Evolutionary conservation across 2,797 vertebrate genomes (phyloP).

Genomic region (Lithobates pipiens): DNA sequence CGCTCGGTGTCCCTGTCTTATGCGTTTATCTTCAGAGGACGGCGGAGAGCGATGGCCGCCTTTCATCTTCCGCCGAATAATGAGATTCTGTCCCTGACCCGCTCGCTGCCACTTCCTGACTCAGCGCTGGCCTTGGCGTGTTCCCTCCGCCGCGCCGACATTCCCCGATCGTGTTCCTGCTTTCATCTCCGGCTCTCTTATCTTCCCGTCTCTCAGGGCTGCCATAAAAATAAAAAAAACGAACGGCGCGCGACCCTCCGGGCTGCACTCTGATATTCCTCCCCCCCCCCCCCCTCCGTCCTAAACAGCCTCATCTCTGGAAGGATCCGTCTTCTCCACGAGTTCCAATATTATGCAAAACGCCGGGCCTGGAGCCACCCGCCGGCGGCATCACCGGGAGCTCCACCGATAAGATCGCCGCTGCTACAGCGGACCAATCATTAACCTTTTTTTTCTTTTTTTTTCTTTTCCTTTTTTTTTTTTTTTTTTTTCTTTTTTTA

Average conservation of each 20-base stretch:
- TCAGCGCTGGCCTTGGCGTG: constrained; percentile 2
- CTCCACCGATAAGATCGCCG: no score
- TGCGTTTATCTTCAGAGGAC: neutral
- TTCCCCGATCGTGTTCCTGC: neutral
- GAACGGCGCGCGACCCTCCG: neutral
- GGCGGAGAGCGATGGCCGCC: neutral
- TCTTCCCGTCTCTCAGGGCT: neutral
- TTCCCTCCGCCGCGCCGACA: neutral
- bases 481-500: no score
- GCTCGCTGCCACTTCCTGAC: neutral
- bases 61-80: constrained; percentile 11
- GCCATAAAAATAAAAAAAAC: neutral
- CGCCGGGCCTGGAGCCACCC: no score
- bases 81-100: constrained; percentile 11
- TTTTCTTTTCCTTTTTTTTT: no score
- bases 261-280: neutral
- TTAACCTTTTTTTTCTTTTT: no score
- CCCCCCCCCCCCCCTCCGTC: no score
- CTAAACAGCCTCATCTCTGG: no score
- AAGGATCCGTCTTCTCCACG: no score
- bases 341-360: no score
- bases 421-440: no score
- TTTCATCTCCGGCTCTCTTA: neutral
- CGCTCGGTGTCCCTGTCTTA: no score
- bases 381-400: no score